Conservation (phyloP, 2,113 vertebrate species). For the Tragelaphus scriptus region DNA sequence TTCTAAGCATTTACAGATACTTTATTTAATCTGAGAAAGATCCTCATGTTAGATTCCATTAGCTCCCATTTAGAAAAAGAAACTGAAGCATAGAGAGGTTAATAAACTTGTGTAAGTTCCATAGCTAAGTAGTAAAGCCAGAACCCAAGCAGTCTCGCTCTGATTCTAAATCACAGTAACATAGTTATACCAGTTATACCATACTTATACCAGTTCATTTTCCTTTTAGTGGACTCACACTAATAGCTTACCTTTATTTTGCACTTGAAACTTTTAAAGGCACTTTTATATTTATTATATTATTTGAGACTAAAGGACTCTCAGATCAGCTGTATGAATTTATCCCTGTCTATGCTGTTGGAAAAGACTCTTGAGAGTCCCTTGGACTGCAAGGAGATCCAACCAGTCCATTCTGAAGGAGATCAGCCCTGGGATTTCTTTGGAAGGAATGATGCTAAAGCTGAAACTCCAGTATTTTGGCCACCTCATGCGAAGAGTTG, state of each 20-base stretch:
- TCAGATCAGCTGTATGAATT: neutral
- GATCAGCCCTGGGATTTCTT: no score
- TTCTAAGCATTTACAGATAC: neutral
- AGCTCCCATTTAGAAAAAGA: neutral
- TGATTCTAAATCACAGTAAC: neutral
- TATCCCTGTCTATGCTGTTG: no score
- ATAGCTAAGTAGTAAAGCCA: neutral
- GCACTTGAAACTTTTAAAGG: neutral
- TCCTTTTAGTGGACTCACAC: neutral
- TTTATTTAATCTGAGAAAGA: neutral
- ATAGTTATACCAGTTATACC: neutral
- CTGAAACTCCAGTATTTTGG: no score
- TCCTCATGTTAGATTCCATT: neutral
- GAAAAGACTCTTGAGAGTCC: no score
- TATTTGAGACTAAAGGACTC: neutral
- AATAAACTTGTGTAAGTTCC: neutral
- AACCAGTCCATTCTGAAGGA: no score
- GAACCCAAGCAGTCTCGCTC: neutral
- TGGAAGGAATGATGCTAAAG: no score
- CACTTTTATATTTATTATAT: neutral
- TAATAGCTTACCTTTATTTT: neutral
- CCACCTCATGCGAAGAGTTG: no score
- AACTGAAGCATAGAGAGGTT: neutral
- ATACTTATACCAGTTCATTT: neutral
- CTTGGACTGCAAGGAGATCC: no score